Evolutionary conservation across 2,888 invertebrate species (phyloP).

Genomic region (Agriopis leucophaearia): DNA sequence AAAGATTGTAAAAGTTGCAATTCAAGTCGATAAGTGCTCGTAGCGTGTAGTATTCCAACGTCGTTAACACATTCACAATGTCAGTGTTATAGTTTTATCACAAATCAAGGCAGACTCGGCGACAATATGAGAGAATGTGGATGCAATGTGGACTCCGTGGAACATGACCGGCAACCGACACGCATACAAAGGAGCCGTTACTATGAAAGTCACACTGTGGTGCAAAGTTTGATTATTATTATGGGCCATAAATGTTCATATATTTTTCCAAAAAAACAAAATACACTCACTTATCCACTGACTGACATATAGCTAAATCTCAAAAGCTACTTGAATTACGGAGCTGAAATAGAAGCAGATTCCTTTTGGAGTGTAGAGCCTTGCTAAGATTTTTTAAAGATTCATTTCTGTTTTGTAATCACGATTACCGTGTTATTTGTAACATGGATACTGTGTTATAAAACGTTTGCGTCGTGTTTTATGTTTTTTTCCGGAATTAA

Average conservation of each 20-base stretch:
- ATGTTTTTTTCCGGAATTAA: no score
- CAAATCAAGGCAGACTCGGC: conserved; percentile 62
- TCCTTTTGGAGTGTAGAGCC: no score
- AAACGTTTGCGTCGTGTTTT: no score
- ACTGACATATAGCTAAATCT: no score
- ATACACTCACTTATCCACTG: no score
- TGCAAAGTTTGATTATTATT: conserved; percentile 27
- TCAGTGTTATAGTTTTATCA: conserved; percentile 61
- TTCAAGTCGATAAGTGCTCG: conserved; percentile 33
- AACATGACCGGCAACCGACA: conserved; percentile 50
- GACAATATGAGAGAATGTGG: conserved; percentile 53
- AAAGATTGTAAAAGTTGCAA: conserved; percentile 24
- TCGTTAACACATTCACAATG: conserved; percentile 44
- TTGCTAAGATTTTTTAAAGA: no score
- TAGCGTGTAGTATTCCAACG: conserved; percentile 17
- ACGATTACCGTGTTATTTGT: no score
- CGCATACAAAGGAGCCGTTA: conserved; percentile 56
- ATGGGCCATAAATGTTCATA: not conserved
- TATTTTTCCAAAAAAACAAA: no score
- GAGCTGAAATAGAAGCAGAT: no score
- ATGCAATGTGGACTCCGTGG: conserved; percentile 42
- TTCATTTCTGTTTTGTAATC: no score
- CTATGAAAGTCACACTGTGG: conserved; percentile 45
- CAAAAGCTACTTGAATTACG: no score
- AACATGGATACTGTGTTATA: no score